Base-by-base conservation (phyloP, 2,888 invertebrate species). In the Cryptus viduatorius region DNA sequence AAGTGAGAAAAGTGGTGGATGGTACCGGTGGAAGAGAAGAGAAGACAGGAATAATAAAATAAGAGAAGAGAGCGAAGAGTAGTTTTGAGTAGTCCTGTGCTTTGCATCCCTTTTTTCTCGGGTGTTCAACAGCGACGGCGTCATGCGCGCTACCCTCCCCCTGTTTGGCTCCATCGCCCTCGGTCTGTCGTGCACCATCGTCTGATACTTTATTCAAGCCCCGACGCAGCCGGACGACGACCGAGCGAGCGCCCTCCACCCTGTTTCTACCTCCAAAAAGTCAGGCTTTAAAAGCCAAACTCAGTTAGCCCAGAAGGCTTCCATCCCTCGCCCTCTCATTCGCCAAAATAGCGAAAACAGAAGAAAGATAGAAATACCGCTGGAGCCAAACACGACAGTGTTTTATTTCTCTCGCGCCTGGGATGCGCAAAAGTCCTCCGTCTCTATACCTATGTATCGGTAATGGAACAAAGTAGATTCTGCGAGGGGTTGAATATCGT, bases 191-290 rank as follows among this genome's bases (percentile, higher is more conserved):
- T 81, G 53, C 73, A 87, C 88, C 86, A 84, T 81, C 88, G 84
- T 87, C 90, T 90, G 87, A 90, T 90, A 90, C 89, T 90, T 90
- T 91, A 90, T 90, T 91, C 90, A 90, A 78, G 86, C 86, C 85
- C 77, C 79, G 29, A 78, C 64, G 75, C 80, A 76, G 84, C 77
- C 79, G 79, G 85, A 82, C 82, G 65, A 85, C 67, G 65, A 85
- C 67, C 76, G 72, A 71, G 76, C 65, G 85, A 79, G 79, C 73
- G 53, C 12, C 24, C 75, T n/a, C 80, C 44, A 73, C 48, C 56
- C 64, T 65, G 24, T 12, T 48, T 48, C 67, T 44, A 44, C 68
- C 69, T 59, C 77, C 82, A 29, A 86, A 85, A 84, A 86, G 77
- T 85, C 85, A 65, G 79, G 83, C 87, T 86, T 89, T 89, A 88